Evolutionary conservation across 2,888 invertebrate genomes (phyloP).

Genomic region (Anticlea derivata): DNA sequence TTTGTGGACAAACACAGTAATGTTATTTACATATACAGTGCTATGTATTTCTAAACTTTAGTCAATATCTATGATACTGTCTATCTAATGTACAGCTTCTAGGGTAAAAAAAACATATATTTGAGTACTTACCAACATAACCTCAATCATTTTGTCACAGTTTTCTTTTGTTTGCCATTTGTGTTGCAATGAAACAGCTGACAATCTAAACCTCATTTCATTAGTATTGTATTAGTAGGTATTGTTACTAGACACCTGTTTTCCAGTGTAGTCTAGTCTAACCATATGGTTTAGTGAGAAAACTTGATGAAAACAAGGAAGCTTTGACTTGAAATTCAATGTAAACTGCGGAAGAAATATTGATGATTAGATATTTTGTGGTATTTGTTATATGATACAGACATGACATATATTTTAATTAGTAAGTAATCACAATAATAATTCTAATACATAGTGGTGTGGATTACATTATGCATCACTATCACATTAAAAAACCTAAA

Average conservation of each 20-base stretch:
- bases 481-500: too few species aligned
- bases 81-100: constrained; percentile 1
- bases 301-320: neutral
- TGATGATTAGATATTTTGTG: too few species aligned
- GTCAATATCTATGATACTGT: neutral
- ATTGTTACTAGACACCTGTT: neutral
- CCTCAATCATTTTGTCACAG: constrained; percentile 23
- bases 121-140: constrained; percentile 28
- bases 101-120: constrained; percentile 10
- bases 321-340: neutral
- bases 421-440: too few species aligned
- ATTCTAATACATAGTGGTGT: too few species aligned
- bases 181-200: constrained; percentile 19
- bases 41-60: constrained; percentile 5
- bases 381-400: too few species aligned
- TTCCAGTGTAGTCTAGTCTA: neutral
- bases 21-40: neutral
- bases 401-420: too few species aligned
- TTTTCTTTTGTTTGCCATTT: constrained; percentile 34
- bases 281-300: constrained; percentile 1
- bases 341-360: neutral
- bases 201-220: constrained; percentile 7
- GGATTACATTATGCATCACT: too few species aligned
- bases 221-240: neutral
- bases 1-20: constrained; percentile 22